Evolutionary conservation across 2,113 vertebrate genomes (phyloP).

Genomic region (Macrotis lagotis): DNA sequence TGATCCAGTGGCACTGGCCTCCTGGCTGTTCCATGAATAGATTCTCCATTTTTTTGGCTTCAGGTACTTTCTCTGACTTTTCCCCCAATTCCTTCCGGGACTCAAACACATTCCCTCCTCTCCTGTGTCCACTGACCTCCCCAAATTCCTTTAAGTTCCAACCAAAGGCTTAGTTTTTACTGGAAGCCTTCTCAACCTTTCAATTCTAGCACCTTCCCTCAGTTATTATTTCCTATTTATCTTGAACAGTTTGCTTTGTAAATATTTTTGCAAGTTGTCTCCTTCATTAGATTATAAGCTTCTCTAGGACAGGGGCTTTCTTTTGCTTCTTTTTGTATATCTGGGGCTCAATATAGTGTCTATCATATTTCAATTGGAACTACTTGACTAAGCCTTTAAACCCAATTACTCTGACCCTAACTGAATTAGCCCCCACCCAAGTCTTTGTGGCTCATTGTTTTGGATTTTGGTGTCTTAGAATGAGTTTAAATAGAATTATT

Average conservation of each 20-base stretch:
- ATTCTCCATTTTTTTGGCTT: not conserved
- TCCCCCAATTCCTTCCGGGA: not conserved
- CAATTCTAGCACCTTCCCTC: not conserved
- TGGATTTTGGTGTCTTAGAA: no score
- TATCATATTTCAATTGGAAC: no score
- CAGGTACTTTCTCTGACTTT: not conserved
- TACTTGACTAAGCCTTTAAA: no score
- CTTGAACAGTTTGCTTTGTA: not conserved
- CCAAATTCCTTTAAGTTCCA: not conserved
- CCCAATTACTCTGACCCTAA: no score
- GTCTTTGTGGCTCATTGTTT: no score
- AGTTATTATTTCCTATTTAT: not conserved
- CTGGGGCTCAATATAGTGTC: not conserved
- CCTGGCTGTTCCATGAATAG: not conserved
- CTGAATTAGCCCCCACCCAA: no score
- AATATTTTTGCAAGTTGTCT: not conserved
- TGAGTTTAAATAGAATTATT: no score
- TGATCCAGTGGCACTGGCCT: not conserved
- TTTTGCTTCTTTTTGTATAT: not conserved
- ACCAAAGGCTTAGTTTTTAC: not conserved
- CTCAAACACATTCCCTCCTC: not conserved
- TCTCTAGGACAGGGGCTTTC: not conserved
- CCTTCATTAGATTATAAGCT: not conserved
- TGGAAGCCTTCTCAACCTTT: not conserved
- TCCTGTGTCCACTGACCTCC: not conserved